Evolutionary conservation across 92 coral and sea anemone species (phyloP).

Genomic region (Phymanthus crucifer): DNA sequence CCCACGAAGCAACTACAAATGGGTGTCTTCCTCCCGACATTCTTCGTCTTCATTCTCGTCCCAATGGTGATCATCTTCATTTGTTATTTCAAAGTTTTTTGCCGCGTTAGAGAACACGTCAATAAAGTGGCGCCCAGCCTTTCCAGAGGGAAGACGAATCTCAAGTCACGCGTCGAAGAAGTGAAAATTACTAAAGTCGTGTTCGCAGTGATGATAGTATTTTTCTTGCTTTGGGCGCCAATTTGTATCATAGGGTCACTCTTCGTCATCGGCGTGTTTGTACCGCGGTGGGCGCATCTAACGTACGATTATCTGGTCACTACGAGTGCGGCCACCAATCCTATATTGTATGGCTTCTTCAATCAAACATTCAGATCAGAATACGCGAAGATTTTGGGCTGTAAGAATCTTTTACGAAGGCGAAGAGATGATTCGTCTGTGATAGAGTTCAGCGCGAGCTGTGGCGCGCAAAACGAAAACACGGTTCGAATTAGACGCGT

Average conservation of each 20-base stretch:
- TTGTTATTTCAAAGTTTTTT: slow-evolving; percentile 61
- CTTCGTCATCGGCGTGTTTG: slow-evolving; percentile 29
- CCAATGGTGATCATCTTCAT: slow-evolving; percentile 34
- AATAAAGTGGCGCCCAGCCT: slow-evolving; percentile 41
- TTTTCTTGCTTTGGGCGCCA: slow-evolving; percentile 59
- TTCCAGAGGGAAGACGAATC: background rate
- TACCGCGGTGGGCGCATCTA: slow-evolving; percentile 53
- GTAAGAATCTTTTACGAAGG: background rate
- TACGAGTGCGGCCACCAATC: slow-evolving; percentile 53
- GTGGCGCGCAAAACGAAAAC: background rate
- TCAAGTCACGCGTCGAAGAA: slow-evolving; percentile 46
- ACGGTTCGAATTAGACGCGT: background rate
- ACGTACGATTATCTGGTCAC: slow-evolving; percentile 54
- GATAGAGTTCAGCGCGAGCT: background rate
- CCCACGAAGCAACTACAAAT: slow-evolving; percentile 26
- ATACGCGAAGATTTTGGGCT: slow-evolving; percentile 42
- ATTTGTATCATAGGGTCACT: slow-evolving; percentile 50
- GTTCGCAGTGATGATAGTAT: slow-evolving; percentile 36
- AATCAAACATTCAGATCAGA: slow-evolving; percentile 58
- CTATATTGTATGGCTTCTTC: slow-evolving; percentile 55
- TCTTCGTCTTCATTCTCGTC: slow-evolving; percentile 32
- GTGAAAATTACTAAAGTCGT: slow-evolving; percentile 49
- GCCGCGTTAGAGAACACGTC: slow-evolving; percentile 46
- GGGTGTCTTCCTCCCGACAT: slow-evolving; percentile 34
- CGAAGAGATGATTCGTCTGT: background rate